Conservation (phyloP, 2,113 vertebrate genomes). For the Haemorhous mexicanus region DNA sequence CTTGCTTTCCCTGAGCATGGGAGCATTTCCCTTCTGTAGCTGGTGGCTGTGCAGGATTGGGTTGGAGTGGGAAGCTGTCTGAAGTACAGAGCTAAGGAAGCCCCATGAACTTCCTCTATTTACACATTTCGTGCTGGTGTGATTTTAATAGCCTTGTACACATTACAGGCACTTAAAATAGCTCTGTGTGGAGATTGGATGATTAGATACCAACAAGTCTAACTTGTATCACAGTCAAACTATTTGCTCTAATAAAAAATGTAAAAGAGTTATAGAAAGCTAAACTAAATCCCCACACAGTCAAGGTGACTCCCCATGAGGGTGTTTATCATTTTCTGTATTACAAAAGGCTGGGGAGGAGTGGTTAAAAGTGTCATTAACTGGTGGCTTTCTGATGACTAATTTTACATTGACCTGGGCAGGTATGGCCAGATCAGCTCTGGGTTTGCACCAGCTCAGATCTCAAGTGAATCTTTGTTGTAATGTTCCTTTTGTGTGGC, state of each 20-base stretch:
- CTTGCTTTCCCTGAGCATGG: not conserved
- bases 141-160: not conserved
- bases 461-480: not conserved
- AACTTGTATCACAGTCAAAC: not conserved
- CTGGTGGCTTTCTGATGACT: not conserved
- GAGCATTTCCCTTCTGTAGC: not conserved
- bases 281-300: not conserved
- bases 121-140: not conserved
- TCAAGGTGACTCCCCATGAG: not conserved
- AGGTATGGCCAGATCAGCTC: not conserved
- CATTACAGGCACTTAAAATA: not conserved
- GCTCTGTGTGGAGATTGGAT: not conserved
- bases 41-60: accelerated
- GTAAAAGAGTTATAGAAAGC: not conserved
- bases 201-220: not conserved
- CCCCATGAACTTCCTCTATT: not conserved
- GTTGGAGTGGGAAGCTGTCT: not conserved
- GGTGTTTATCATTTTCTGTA: not conserved
- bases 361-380: not conserved
- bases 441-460: not conserved
- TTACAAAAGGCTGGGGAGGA: not conserved
- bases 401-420: not conserved
- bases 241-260: not conserved
- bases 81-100: not conserved
- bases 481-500: not conserved